Conservation (phyloP, 2,113 vertebrate genomes). For the Galbula dea region DNA sequence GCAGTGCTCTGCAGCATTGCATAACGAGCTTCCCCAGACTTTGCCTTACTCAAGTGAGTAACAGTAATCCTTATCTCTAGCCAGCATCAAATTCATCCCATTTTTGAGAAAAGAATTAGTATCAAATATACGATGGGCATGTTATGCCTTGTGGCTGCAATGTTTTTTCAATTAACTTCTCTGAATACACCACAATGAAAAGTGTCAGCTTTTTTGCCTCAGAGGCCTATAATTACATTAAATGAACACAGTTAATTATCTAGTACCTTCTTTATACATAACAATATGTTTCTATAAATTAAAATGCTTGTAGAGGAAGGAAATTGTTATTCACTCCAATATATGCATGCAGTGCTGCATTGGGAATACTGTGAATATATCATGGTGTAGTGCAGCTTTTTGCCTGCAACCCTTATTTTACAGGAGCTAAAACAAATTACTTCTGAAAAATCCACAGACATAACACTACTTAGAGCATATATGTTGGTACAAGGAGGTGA, state of each 20-base stretch:
- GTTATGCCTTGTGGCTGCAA: slow-evolving; percentile 60
- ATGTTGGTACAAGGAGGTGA: not conserved
- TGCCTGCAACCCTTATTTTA: slow-evolving; percentile 10
- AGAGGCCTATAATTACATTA: slow-evolving; percentile 63
- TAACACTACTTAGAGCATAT: not conserved
- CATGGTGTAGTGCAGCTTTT: not conserved
- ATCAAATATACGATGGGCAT: slow-evolving; percentile 30
- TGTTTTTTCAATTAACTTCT: slow-evolving; percentile 57
- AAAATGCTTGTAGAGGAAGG: slow-evolving; percentile 21
- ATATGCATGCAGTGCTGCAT: not conserved
- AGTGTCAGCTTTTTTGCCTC: slow-evolving; percentile 57
- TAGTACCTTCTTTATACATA: slow-evolving; percentile 60
- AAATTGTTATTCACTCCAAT: slow-evolving; percentile 6
- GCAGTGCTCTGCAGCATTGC: slow-evolving; percentile 50
- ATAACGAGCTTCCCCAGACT: slow-evolving; percentile 24
- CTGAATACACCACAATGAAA: slow-evolving; percentile 67
- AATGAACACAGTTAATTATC: slow-evolving; percentile 60
- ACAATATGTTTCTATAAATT: slow-evolving; percentile 61
- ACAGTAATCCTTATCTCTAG: slow-evolving; percentile 21
- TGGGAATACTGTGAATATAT: not conserved
- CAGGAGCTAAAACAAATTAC: not conserved
- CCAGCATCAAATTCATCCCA: not conserved
- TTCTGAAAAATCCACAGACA: not conserved
- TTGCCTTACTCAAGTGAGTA: slow-evolving; percentile 38
- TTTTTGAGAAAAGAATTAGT: slow-evolving; percentile 33